These are phyloP conservation scores for Chunga burmeisteri DNA, from an alignment of 2,113 vertebrate species.

Conservation along the genomic window DNA sequence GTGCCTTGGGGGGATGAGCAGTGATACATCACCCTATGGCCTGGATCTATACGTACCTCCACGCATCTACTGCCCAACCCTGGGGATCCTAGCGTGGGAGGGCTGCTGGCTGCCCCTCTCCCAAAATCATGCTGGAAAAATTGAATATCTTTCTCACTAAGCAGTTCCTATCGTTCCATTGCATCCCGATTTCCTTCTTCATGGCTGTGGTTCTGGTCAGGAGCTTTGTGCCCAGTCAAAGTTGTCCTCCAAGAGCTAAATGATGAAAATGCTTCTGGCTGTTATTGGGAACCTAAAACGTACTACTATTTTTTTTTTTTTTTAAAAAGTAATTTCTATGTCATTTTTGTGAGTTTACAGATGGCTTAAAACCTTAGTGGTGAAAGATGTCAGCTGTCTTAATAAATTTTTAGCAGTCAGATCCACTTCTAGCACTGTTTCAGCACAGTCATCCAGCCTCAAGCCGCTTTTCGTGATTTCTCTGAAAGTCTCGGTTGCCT, in stretches of 20 bases:
- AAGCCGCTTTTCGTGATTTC: not conserved
- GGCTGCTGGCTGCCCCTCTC: not conserved
- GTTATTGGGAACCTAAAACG: not conserved
- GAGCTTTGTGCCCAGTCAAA: not conserved
- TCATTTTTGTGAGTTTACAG: not conserved
- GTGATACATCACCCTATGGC: not conserved
- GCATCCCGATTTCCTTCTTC: not conserved
- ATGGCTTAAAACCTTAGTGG: not conserved
- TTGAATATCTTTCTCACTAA: not conserved
- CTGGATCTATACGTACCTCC: not conserved
- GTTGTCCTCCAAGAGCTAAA: not conserved
- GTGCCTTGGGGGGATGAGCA: rapidly evolving
- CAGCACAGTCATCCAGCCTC: not conserved
- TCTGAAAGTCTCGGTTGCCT: not conserved
- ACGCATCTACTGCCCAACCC: rapidly evolving
- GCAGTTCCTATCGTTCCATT: rapidly evolving
- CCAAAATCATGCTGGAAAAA: not conserved
- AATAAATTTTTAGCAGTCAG: not conserved
- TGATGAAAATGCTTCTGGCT: not conserved
- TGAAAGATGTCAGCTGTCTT: not conserved
- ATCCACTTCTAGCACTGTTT: not conserved
- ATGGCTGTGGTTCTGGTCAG: not conserved
- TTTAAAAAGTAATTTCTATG: not conserved
- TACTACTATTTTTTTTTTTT: not conserved
- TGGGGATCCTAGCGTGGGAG: not conserved